Evolutionary conservation across 2,113 vertebrate genomes (phyloP).

Genomic region (Vireo altiloquus): DNA sequence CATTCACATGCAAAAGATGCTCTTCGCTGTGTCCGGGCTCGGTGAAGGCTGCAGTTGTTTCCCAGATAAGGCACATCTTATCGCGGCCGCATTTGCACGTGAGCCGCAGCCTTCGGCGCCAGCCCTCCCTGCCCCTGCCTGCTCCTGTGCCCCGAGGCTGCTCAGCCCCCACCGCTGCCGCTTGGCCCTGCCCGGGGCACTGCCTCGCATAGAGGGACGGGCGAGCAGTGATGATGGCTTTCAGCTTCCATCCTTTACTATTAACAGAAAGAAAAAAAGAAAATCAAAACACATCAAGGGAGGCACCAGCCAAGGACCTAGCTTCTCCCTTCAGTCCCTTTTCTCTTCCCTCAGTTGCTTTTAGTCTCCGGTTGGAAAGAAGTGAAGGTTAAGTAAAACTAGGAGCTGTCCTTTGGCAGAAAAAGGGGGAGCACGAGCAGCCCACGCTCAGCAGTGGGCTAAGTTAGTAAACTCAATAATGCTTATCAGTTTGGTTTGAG

Average conservation of each 20-base stretch:
- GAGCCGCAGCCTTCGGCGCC: not conserved
- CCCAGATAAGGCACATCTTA: not conserved
- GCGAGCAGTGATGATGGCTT: fast-evolving
- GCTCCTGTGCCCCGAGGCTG: not conserved
- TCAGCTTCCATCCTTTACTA: not conserved
- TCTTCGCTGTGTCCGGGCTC: not conserved
- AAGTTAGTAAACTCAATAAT: fast-evolving
- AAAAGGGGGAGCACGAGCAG: not conserved
- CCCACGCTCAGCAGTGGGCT: not conserved
- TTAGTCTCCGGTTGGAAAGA: not conserved
- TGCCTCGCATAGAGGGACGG: fast-evolving
- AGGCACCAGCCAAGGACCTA: not conserved
- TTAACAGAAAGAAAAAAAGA: not conserved
- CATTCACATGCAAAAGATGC: constrained; percentile 66
- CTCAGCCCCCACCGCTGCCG: not conserved
- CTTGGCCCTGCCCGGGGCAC: fast-evolving
- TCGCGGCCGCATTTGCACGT: not conserved
- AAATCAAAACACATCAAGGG: fast-evolving
- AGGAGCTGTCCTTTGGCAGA: not conserved
- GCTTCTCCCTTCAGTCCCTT: not conserved
- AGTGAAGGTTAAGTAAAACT: not conserved
- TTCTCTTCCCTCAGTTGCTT: not conserved
- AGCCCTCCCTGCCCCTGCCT: not conserved
- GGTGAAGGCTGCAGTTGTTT: not conserved
- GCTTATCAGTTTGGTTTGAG: not conserved